phyloP scores from a whole-genome alignment of 2,113 vertebrate species.

The Mus pahari region DNA sequence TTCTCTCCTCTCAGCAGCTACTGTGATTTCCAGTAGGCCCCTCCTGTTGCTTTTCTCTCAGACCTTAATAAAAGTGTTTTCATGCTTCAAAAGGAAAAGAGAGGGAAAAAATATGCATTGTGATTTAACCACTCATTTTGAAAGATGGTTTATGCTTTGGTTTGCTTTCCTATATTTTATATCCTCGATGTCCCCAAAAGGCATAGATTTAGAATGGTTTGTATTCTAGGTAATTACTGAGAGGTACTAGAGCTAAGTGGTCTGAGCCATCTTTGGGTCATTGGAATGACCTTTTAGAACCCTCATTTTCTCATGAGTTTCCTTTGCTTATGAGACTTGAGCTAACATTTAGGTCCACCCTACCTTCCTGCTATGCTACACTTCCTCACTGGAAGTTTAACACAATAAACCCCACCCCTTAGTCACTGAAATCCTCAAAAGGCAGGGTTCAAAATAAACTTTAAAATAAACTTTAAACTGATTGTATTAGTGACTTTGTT shows the following conservation, averaged over 20 bases:
- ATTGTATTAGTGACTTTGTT: background rate
- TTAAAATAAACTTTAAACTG: background rate
- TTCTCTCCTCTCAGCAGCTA: background rate
- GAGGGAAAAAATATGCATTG: background rate
- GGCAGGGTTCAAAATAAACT: background rate
- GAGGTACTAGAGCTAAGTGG: rapidly evolving
- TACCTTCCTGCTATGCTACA: no score
- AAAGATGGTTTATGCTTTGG: background rate
- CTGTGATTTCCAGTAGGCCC: background rate
- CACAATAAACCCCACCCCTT: background rate
- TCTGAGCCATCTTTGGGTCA: background rate
- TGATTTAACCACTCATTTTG: background rate
- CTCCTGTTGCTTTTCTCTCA: background rate
- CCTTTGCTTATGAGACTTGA: background rate
- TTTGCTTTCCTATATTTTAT: background rate
- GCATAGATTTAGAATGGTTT: background rate
- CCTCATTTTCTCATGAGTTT: background rate
- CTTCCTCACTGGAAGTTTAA: background rate
- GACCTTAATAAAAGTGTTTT: background rate
- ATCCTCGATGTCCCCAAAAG: rapidly evolving
- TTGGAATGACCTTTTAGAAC: background rate
- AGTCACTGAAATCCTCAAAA: background rate
- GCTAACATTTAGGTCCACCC: background rate
- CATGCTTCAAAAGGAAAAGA: background rate
- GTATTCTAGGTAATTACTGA: rapidly evolving